Conservation (phyloP, 1,140 invertebrate species). For the Bactericera cockerelli region DNA sequence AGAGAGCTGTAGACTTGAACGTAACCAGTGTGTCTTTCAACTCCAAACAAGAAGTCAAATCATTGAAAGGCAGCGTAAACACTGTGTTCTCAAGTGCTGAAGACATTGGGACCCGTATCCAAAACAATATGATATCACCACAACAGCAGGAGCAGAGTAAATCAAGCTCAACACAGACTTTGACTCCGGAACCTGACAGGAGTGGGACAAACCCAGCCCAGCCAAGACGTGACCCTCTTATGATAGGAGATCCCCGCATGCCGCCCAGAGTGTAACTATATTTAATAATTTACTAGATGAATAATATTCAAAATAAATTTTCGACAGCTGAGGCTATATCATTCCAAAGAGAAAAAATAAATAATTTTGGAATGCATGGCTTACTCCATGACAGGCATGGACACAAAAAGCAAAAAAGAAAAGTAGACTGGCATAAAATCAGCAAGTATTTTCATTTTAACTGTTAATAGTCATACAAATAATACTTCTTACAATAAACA, state of each 20-base stretch:
- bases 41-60: constrained; percentile 1
- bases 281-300: too few relatives aligned
- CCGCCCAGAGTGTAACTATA: not conserved
- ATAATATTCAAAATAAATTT: too few relatives aligned
- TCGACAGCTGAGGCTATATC: too few relatives aligned
- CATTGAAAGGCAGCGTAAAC: not conserved
- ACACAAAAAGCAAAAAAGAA: too few relatives aligned
- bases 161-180: not conserved
- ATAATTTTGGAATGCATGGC: too few relatives aligned
- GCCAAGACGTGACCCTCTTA: not conserved
- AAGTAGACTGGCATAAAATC: too few relatives aligned
- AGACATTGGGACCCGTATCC: not conserved
- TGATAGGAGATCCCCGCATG: not conserved
- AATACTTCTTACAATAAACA: too few relatives aligned
- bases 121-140: not conserved
- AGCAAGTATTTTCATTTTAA: too few relatives aligned
- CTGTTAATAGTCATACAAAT: too few relatives aligned
- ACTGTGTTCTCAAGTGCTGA: not conserved
- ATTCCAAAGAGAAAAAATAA: too few relatives aligned
- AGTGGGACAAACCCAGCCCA: not conserved
- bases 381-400: too few relatives aligned
- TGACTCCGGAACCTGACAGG: not conserved
- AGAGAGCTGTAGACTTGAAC: constrained; percentile 2
- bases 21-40: constrained; percentile 4
- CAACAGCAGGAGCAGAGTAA: not conserved